Evolutionary conservation across 2,888 invertebrate species (phyloP).

Genomic region (Tipula helvola): DNA sequence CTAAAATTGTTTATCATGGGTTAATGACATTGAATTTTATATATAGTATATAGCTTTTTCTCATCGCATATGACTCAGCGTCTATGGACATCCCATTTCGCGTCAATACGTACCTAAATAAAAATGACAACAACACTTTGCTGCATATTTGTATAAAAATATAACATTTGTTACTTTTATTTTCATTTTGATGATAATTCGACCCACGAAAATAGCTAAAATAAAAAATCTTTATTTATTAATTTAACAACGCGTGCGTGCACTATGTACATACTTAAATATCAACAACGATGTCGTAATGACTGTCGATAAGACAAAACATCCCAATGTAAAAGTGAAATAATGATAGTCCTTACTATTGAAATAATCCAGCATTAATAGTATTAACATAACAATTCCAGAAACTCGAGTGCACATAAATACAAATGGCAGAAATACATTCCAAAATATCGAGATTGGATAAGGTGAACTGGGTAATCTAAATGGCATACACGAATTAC

Average conservation of each 20-base stretch:
- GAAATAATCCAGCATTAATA: background rate
- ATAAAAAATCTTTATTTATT: background rate
- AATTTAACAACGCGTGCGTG: background rate
- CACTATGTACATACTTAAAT: background rate
- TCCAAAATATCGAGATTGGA: background rate
- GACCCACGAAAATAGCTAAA: background rate
- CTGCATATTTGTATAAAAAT: background rate
- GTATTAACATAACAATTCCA: background rate
- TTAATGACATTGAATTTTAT: background rate
- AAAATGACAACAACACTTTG: background rate
- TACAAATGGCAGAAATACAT: background rate
- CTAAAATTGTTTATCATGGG: background rate
- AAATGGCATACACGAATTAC: background rate
- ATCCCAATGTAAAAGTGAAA: background rate
- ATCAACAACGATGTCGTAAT: background rate
- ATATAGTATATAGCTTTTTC: background rate
- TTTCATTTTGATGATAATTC: background rate
- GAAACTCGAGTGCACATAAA: background rate
- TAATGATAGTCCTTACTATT: background rate
- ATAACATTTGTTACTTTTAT: background rate
- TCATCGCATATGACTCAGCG: background rate
- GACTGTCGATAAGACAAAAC: background rate
- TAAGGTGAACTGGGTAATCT: background rate
- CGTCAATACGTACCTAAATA: background rate
- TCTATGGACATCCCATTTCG: background rate